Base-by-base conservation (phyloP, 2,797 vertebrate genomes). In the Calcarius lapponicus region DNA sequence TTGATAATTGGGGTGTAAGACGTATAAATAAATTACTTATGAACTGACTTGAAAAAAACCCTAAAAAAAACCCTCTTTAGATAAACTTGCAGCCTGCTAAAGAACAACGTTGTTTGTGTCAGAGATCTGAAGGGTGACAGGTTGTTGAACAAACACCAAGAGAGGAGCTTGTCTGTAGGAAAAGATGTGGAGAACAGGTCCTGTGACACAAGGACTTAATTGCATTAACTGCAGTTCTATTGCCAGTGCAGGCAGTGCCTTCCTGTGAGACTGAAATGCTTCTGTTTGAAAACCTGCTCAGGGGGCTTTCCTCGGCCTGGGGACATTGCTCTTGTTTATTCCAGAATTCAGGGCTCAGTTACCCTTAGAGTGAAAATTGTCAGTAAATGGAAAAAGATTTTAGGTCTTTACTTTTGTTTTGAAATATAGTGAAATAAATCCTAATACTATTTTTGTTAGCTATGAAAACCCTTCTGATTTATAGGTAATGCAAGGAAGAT, bases 31-130 rank as follows among this genome's bases (percentile, higher is more conserved):
- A 66, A 56, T 51, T 28, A n/a, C 6, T 80, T 64, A 18, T 9
- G 16, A 80, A 45, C 4, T 32, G 53, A 40, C 14, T 73, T 34
- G 22, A 14, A 64, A 38, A 74, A 3, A 10, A 3, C 3, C 14
- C 8, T 29, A 51, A 47, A 56, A 58, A 58, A 17, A 0, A 1
- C 2, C 15, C 4, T 34, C 28, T 67, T n/a, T 32, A 62, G 26
- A 40, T 66, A 61, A 42, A 57, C 42, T 54, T 91, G 24, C 7
- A 62, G 19, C 29, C 18, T 67, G 14, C 31, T 79, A 19, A 67
- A 47, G 50, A 53, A 11, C 13, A 29, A 10, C 13, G 25, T 60
- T 1, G 1, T 57, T 88, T 79, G 29, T 64, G 53, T 87, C 53
- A 69, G 31, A 78, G 70, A 64, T 64, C 36, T 53, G 65, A 67